Evolutionary conservation across 1,140 invertebrate species (phyloP), one percentile per base, ranked within the genome.

Genomic region (Drosophila baimaii): DNA sequence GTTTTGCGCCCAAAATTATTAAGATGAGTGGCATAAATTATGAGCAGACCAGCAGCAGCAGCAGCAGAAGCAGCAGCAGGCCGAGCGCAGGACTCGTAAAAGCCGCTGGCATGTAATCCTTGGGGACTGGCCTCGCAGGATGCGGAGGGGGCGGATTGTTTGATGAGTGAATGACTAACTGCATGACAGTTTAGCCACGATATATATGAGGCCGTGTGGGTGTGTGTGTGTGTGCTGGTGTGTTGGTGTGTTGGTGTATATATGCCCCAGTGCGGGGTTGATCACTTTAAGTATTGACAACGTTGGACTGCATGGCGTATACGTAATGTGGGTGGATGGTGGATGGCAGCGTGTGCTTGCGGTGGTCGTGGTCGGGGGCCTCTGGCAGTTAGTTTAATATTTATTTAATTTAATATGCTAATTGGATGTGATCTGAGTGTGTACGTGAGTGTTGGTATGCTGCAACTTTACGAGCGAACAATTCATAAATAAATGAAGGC

Each of bases 371-470:
- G 71, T 51, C 39, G 72, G 41, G 51, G 56, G 39, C 73, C 78
- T 54, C 27, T 52, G 76, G 80, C 84, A 90, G 79, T 90, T 90
- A 81, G 79, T 90, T 90, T 90, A 90, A 90, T 90, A 90, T 90
- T 90, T 83, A 90, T 90, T 86, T 90, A 90, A 90, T 90, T 90
- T 90, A 90, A 90, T 90, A 90, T 90, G 86, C 82, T 90, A 90
- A 90, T 90, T 90, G 86, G 86, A 90, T 90, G 82, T 78, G 81
- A 90, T 90, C 77, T 81, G 68, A 31, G 46, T 72, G 74, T 70
- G 76, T 65, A 46, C 52, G 62, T 51, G 59, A 47, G 46, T 37
- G 57, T 59, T 33, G 59, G 47, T 56, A 31, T 72, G 49, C 66
- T 46, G 51, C 62, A 88, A 84, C 84, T 88, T 89, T 89, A 89